phyloP scores from a whole-genome alignment of 2,888 invertebrate genomes.

The Palloptera scutellata region DNA sequence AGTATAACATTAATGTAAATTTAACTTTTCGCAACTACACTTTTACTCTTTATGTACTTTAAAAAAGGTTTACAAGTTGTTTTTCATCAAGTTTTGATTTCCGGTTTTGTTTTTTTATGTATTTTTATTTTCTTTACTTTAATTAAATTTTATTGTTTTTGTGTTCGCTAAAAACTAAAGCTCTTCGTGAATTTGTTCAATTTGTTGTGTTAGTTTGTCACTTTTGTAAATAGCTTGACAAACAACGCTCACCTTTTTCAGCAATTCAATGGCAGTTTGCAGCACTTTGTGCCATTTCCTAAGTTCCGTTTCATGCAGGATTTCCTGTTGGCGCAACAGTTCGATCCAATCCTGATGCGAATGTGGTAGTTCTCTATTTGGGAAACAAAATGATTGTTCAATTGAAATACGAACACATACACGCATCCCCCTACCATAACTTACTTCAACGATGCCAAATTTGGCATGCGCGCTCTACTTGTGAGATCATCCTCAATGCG shows the following conservation, averaged over 20 bases:
- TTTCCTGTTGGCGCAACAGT: slow-evolving; percentile 81
- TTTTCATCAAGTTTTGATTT: too few relatives aligned
- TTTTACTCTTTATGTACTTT: too few relatives aligned
- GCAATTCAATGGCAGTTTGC: slow-evolving; percentile 74
- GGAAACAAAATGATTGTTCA: background rate
- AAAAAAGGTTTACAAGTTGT: too few relatives aligned
- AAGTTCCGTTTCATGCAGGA: slow-evolving; percentile 81
- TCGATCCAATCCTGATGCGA: slow-evolving; percentile 84
- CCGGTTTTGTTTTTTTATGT: too few relatives aligned
- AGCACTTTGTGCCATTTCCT: slow-evolving; percentile 83
- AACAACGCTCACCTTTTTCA: slow-evolving; percentile 74
- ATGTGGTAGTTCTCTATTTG: slow-evolving; percentile 73
- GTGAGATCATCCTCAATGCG: slow-evolving; percentile 60
- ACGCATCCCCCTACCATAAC: slow-evolving; percentile 25
- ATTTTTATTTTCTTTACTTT: too few relatives aligned
- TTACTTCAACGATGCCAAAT: slow-evolving; percentile 57
- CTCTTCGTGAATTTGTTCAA: slow-evolving; percentile 51
- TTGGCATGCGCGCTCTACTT: slow-evolving; percentile 57
- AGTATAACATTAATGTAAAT: too few relatives aligned
- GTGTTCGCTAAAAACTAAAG: slow-evolving; percentile 33
- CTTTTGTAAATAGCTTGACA: slow-evolving; percentile 61
- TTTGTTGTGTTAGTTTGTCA: slow-evolving; percentile 54
- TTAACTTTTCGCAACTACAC: too few relatives aligned
- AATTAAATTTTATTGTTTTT: background rate
- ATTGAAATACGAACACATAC: background rate